Base-by-base conservation (phyloP, 2,113 vertebrate genomes). In the Lagopus leucura region DNA sequence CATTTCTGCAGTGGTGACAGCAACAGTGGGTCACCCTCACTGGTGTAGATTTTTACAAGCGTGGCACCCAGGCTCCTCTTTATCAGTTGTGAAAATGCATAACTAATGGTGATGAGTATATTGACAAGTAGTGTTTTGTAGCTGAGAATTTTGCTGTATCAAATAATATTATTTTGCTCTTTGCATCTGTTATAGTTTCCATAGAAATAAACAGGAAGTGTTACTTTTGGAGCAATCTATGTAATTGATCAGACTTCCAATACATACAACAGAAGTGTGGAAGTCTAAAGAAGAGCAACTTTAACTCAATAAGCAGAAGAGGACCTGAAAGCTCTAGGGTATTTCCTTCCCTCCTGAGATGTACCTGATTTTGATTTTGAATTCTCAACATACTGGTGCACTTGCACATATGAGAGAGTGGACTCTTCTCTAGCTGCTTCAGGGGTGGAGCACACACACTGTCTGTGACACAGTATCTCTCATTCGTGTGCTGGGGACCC, bases 311-410 rank as follows among this genome's bases (percentile, higher is more conserved):
- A 76, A 82, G 16, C 50, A 71, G 13, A 27, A 70, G 24, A 34
- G 5, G 72, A 13, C 3, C 28, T 82, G 38, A 80, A 89, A 76
- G 50, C n/a, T 73, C 8, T 54, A 17, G 32, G 2, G 1, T 55
- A 22, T 61, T 93, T 90, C 13, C 88, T 24, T 80, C 7, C 27
- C 20, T 90, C 22, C 15, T 43, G 24, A 60, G 45, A 73, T 21
- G 36, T 34, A 42, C 16, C 42, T 82, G 32, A 28, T 70, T 93
- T 95, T 82, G 67, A 63, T 79, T 82, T 75, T 61, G 28, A 54
- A 87, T 77, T 86, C 63, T 80, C 13, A 36, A 6, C 17, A 14
- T 34, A 43, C 18, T 55, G 30, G n/a, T 27, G 28, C 17, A 65
- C 16, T 18, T 74, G 55, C 32, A 60, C 0, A 0, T 9, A 21